Percentiles rank a stretch among this genome's conserved stretches.
Evolutionary conservation across 1,140 invertebrate genomes (phyloP).

Genomic region (Platyura marginata): DNA sequence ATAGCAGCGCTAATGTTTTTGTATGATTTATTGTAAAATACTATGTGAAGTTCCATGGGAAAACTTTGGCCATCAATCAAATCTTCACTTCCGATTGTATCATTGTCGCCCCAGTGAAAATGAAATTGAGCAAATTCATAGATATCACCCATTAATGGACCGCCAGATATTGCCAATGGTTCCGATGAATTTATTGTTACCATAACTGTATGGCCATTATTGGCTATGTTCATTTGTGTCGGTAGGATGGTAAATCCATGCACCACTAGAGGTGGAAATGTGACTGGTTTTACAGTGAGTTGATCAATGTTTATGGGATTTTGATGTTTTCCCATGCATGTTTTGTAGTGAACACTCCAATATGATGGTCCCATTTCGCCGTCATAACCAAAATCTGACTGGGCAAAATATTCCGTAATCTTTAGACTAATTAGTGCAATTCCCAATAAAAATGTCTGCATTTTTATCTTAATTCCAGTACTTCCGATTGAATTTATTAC

Average conservation of each 20-base stretch:
- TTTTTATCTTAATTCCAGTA: too few species aligned
- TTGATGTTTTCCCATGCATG: conserved; percentile 58
- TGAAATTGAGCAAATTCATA: conserved; percentile 64
- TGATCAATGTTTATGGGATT: conserved; percentile 57
- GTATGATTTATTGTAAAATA: conserved; percentile 63
- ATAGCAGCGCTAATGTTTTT: conserved; percentile 38
- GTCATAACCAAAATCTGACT: too few species aligned
- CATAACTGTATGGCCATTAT: conserved; percentile 60
- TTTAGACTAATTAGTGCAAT: too few species aligned
- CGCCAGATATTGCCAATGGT: conserved; percentile 30
- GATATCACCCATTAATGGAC: conserved; percentile 38
- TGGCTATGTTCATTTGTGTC: conserved; percentile 33
- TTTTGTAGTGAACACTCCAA: conserved; percentile 47
- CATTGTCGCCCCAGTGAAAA: conserved; percentile 63
- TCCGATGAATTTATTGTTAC: not conserved
- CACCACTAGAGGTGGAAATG: conserved; percentile 27
- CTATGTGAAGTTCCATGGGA: conserved; percentile 69
- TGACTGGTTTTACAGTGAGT: conserved; percentile 29
- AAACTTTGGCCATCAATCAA: conserved; percentile 47
- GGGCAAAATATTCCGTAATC: too few species aligned
- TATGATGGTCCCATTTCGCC: too few species aligned
- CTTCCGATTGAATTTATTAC: too few species aligned
- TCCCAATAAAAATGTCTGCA: too few species aligned
- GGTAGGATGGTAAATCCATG: conserved; percentile 34
- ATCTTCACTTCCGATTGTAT: conserved; percentile 73